phyloP scores from a whole-genome alignment of 2,113 vertebrate species.

The Carassius gibelio region DNA sequence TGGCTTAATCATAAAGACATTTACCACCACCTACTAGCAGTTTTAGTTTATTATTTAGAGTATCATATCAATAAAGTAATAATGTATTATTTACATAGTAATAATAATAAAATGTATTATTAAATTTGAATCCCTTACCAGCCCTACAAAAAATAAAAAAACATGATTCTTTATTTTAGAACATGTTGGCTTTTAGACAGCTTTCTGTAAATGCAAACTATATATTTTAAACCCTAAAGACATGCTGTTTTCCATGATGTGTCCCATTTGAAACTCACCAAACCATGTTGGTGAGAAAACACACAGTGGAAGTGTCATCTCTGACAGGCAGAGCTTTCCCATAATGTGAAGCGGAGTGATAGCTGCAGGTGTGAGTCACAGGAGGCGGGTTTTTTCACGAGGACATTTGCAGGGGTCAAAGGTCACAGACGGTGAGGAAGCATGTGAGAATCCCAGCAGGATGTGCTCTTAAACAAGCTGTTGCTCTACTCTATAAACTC shows the following conservation, averaged over 20 bases:
- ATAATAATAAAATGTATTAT: too few relatives aligned
- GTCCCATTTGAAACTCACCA: too few relatives aligned
- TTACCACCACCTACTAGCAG: too few relatives aligned
- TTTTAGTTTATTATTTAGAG: too few relatives aligned
- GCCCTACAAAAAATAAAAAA: too few relatives aligned
- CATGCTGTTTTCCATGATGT: not conserved
- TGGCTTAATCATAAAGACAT: too few relatives aligned
- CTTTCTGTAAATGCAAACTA: not conserved
- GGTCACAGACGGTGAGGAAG: conserved; percentile 18
- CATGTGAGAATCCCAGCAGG: conserved; percentile 18
- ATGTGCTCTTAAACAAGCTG: conserved; percentile 31
- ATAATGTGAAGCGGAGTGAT: conserved; percentile 30
- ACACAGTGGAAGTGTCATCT: conserved; percentile 15
- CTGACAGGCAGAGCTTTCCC: not conserved
- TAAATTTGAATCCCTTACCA: too few relatives aligned
- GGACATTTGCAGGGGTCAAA: conserved; percentile 37
- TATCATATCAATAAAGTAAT: too few relatives aligned
- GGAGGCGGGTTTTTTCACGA: conserved; percentile 15
- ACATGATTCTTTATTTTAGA: too few relatives aligned
- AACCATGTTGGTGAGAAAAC: conserved; percentile 16
- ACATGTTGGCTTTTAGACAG: too few relatives aligned
- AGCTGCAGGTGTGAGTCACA: conserved; percentile 29
- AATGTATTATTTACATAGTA: too few relatives aligned
- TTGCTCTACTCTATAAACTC: conserved; percentile 17
- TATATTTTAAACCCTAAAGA: not conserved